Evolutionary conservation across 2,888 invertebrate species (phyloP).

Genomic region (Chironomus riparius): DNA sequence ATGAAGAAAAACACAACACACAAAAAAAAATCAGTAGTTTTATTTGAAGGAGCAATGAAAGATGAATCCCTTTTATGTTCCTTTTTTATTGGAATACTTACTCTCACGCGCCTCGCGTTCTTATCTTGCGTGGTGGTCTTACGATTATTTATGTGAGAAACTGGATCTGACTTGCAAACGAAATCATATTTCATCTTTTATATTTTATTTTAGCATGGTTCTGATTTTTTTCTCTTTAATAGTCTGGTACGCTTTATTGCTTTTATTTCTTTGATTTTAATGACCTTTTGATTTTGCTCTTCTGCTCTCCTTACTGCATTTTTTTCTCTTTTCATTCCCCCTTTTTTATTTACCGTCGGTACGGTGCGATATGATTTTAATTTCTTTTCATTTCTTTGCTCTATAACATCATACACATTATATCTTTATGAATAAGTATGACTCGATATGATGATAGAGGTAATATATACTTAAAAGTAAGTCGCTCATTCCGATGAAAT

Average conservation of each 20-base stretch:
- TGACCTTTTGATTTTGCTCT: constrained; percentile 15
- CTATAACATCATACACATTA: neutral
- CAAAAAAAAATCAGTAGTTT: constrained; percentile 1
- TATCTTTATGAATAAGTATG: neutral
- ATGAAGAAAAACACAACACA: neutral
- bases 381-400: neutral
- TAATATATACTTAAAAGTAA: neutral
- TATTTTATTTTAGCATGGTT: neutral
- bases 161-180: constrained; percentile 26
- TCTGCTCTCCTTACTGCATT: neutral
- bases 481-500: no score
- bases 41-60: constrained; percentile 13
- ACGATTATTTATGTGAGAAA: constrained; percentile 28
- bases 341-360: neutral
- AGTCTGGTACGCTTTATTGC: constrained; percentile 13
- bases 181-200: constrained; percentile 27
- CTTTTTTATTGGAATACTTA: neutral
- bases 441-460: neutral
- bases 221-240: constrained; percentile 4
- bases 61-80: constrained; percentile 22
- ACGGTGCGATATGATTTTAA: constrained; percentile 19
- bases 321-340: neutral
- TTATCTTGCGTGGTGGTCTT: constrained; percentile 27
- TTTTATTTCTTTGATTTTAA: constrained; percentile 25
- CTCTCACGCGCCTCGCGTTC: neutral